phyloP scores from a whole-genome alignment of 1,140 invertebrate genomes.

The Macrotrachela quadricornifera region DNA sequence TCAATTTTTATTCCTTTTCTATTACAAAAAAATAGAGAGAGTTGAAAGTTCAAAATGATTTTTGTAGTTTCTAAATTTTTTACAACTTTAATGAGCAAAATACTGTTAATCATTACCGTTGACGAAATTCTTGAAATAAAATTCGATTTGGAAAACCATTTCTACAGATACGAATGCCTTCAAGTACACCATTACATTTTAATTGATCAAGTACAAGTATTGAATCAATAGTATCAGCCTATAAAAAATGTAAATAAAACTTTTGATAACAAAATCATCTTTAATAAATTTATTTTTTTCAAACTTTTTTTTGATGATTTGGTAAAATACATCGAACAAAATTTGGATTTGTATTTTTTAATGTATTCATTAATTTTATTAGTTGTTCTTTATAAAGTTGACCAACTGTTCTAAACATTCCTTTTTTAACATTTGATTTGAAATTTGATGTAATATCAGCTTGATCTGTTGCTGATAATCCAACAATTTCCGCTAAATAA shows the following conservation, averaged over 20 bases:
- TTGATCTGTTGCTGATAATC: slow-evolving; percentile 65
- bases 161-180: slow-evolving; percentile 94
- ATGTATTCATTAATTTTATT: slow-evolving; percentile 78
- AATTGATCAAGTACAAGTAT: slow-evolving; percentile 82
- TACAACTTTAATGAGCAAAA: too few species aligned
- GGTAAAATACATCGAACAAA: slow-evolving; percentile 99
- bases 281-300: slow-evolving; percentile 12
- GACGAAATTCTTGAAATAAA: slow-evolving; percentile 52
- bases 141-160: slow-evolving; percentile 86
- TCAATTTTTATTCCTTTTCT: too few species aligned
- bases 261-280: too few species aligned
- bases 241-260: slow-evolving; percentile 19
- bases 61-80: too few species aligned
- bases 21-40: too few species aligned
- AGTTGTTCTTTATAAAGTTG: slow-evolving; percentile 97
- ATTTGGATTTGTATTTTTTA: slow-evolving; percentile 93
- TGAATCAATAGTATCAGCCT: slow-evolving; percentile 88
- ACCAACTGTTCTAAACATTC: slow-evolving; percentile 80
- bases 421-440: slow-evolving; percentile 38
- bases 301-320: slow-evolving; percentile 68
- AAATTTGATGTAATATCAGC: slow-evolving; percentile 75
- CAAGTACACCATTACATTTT: slow-evolving; percentile 91
- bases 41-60: too few species aligned
- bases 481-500: slow-evolving; percentile 69
- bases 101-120: slow-evolving; percentile 32